phyloP scores from a whole-genome alignment of 2,113 vertebrate species.

The Alouatta palliata region DNA sequence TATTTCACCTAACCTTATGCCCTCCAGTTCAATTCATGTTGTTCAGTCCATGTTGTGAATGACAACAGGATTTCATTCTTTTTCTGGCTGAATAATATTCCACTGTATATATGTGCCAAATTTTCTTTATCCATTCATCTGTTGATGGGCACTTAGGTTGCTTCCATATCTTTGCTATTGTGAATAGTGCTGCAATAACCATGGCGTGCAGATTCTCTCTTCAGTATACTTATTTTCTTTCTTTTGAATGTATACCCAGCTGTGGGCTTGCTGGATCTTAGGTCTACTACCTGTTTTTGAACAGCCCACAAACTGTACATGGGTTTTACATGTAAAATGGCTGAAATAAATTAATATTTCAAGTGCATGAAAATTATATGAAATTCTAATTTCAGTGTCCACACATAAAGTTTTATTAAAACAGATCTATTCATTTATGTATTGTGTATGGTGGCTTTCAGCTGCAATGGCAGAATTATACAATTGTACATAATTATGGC shows the following conservation, averaged over 20 bases:
- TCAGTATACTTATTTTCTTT: neutral
- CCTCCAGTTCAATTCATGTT: neutral
- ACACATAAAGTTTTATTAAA: neutral
- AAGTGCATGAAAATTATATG: neutral
- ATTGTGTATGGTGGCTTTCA: neutral
- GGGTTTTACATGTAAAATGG: neutral
- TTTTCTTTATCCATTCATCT: neutral
- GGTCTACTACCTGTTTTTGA: neutral
- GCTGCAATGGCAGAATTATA: neutral
- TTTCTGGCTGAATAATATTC: neutral
- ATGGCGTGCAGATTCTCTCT: neutral
- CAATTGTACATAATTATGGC: neutral
- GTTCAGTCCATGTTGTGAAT: neutral
- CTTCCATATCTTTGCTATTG: neutral
- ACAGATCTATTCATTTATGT: neutral
- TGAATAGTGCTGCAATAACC: neutral
- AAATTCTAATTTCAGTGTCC: neutral
- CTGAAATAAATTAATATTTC: slow-evolving; percentile 31
- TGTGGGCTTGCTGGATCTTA: neutral
- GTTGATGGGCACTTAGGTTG: neutral
- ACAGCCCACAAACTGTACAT: neutral
- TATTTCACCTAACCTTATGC: neutral
- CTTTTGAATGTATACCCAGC: neutral
- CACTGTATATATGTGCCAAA: neutral
- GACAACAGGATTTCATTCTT: neutral